Evolutionary conservation across 2,113 vertebrate species (phyloP), one percentile per base, ranked within the genome.

Genomic region (Eudyptes chrysolophus): DNA sequence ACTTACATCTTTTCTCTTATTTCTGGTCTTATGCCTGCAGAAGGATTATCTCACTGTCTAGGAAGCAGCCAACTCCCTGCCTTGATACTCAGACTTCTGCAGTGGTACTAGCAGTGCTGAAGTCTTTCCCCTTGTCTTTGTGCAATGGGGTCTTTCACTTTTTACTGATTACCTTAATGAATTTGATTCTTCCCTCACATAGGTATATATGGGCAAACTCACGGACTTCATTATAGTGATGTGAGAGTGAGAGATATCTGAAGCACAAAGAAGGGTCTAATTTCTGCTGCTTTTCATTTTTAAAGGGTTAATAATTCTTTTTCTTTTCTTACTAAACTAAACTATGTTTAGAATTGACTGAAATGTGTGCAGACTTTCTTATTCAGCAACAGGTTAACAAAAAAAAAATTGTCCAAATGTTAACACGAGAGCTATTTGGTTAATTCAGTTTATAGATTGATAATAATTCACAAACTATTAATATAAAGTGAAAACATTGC

Each of bases 1-100:
- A 6, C 0, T 0, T 46, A 1, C 48, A 26, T 54, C 38, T 74
- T 40, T 15, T 29, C 18, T n/a, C 34, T 60, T 69, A 8, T 13
- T 40, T 44, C 13, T 32, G 36, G 51, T 92, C 46, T 61, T 48
- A 32, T 0, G 5, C 14, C 52, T 87, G 40, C 40, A 30, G 61
- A 54, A 68, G 29, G 34, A 26, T 32, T 25, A 26, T n/a, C 25
- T 87, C 20, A 7, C 20, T n/a, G 30, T 54, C 29, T 48, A 32
- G 30, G 10, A 24, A 49, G 61, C 30, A 36, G 30, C 12, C 46
- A 66, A 11, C 44, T 78, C 58, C 38, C 16, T 84, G 49, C 20
- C 17, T 78, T 46, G 16, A 8, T 78, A 19, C 51, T 54, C 20
- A 11, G 58, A 40, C 38, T 66, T 66, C 48, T 49, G n/a, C 40